phyloP scores from a whole-genome alignment of 2,113 vertebrate genomes.

The Ramphastos sulfuratus region DNA sequence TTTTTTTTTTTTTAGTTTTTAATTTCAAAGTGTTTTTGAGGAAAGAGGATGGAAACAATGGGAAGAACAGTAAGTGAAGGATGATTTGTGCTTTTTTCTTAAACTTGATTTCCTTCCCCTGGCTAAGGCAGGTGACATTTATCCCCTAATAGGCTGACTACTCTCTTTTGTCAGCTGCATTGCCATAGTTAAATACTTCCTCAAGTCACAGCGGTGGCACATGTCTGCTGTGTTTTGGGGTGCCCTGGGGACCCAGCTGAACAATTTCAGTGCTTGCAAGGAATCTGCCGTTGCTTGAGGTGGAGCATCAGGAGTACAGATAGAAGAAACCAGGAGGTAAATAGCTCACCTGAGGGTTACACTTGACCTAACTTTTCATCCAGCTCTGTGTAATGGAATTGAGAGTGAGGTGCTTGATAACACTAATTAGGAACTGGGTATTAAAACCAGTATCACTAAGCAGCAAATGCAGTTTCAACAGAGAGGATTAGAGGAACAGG shows the following conservation, averaged over 20 bases:
- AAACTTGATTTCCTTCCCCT: neutral
- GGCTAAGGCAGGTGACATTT: neutral
- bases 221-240: neutral
- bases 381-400: neutral
- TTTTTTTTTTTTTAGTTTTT: neutral
- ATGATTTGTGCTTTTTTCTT: neutral
- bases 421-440: constrained; percentile 36
- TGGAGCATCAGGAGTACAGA: neutral
- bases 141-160: neutral
- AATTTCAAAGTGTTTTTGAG: neutral
- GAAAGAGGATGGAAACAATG: neutral
- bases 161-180: neutral
- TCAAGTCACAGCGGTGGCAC: neutral
- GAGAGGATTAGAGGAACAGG: constrained; percentile 29
- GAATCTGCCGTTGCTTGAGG: neutral
- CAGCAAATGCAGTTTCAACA: constrained; percentile 5
- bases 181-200: neutral
- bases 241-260: neutral
- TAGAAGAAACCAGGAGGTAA: neutral
- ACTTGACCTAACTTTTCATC: neutral
- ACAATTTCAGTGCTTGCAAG: neutral
- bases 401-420: constrained; percentile 21
- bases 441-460: constrained; percentile 22
- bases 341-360: constrained; percentile 1
- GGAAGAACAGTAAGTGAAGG: neutral